Evolutionary conservation across 2,888 invertebrate species (phyloP).

Genomic region (Torymus tubicola): DNA sequence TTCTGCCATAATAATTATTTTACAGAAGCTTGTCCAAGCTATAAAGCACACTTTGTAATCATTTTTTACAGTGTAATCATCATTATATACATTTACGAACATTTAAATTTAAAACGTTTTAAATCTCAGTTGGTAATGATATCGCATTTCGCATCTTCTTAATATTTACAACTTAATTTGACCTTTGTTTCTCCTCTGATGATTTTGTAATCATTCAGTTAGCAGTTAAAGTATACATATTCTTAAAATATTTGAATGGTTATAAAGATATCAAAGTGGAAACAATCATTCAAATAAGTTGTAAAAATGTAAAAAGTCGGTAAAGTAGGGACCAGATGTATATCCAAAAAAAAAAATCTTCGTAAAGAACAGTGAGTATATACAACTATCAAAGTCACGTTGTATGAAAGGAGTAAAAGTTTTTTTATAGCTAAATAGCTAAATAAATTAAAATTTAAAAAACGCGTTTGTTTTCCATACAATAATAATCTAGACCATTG

Average conservation of each 20-base stretch:
- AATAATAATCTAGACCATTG: too few relatives aligned
- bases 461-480: background rate
- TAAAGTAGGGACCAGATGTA: slow-evolving; percentile 49
- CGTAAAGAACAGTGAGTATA: slow-evolving; percentile 5
- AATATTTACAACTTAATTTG: slow-evolving; percentile 5
- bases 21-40: too few relatives aligned
- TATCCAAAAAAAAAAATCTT: slow-evolving; percentile 1
- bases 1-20: too few relatives aligned
- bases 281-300: slow-evolving; percentile 13
- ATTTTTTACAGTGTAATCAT: too few relatives aligned
- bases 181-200: background rate
- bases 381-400: background rate
- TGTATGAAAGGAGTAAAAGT: background rate
- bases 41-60: too few relatives aligned
- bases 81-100: too few relatives aligned
- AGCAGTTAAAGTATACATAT: too few relatives aligned
- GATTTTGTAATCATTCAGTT: background rate
- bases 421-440: slow-evolving; percentile 26
- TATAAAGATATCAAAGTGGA: background rate
- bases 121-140: background rate
- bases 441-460: slow-evolving; percentile 11
- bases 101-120: too few relatives aligned
- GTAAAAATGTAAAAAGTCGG: slow-evolving; percentile 33
- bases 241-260: too few relatives aligned
- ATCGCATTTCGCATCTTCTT: slow-evolving; percentile 40